phyloP scores from a whole-genome alignment of 2,888 invertebrate genomes.

The Ceriagrion tenellum region DNA sequence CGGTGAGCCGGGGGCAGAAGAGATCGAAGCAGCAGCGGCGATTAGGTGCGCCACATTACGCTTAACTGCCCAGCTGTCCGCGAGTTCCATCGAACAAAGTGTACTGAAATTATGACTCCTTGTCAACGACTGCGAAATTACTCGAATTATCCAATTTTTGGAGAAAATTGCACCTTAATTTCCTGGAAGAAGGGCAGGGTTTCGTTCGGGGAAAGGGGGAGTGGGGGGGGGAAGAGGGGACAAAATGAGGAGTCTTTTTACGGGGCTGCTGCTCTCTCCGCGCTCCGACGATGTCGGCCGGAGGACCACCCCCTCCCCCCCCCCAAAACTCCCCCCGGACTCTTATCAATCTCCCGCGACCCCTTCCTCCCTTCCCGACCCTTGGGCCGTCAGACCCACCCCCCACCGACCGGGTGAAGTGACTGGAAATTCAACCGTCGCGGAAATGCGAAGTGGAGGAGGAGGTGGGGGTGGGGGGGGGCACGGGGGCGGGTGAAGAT shows the following conservation, averaged over 20 bases:
- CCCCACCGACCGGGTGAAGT: conserved; percentile 52
- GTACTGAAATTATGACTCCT: conserved; percentile 69
- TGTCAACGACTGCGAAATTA: conserved; percentile 68
- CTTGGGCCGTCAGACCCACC: neutral
- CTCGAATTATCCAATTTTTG: conserved; percentile 68
- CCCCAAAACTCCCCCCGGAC: neutral
- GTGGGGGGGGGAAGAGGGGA: neutral
- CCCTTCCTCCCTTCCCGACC: neutral
- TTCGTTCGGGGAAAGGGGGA: neutral
- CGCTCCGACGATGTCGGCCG: neutral
- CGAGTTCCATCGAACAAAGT: conserved; percentile 68
- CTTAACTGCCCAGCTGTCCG: conserved; percentile 67
- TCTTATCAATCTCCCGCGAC: neutral
- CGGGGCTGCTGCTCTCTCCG: conserved; percentile 3
- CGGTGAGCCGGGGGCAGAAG: neutral
- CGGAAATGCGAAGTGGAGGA: neutral
- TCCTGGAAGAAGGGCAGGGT: neutral
- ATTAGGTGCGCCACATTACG: conserved; percentile 68
- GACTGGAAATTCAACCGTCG: conserved; percentile 68
- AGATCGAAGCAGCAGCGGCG: neutral
- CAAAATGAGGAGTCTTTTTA: conserved; percentile 11
- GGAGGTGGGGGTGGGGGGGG: neutral
- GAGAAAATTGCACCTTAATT: conserved; percentile 68
- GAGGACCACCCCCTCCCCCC: neutral
- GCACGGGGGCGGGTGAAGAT: neutral